Evolutionary conservation across 1,140 invertebrate genomes (phyloP), one percentile per base, ranked within the genome.

Genomic region (Acromyrmex heyeri): DNA sequence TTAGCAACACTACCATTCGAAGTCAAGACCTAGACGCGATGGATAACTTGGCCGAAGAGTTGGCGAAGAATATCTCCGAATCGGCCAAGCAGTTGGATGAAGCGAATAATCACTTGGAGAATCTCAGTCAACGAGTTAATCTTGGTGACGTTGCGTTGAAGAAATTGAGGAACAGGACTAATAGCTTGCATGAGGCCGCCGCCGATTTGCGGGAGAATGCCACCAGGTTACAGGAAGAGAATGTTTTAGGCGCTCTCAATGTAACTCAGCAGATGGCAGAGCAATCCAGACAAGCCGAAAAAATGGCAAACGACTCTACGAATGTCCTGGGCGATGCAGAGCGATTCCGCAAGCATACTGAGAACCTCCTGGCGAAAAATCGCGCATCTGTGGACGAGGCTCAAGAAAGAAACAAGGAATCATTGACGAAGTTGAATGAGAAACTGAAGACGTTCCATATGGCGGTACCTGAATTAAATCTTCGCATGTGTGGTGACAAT

Each of bases 221-320:
- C 14, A 99, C 98, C 1, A 97, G 97, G 92, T 95, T 99, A 38
- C 98, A 99, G 94, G 99, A 99, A 95, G 98, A 97, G 5, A 99
- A 99, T 95, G 98, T 99, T 55, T 98, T 99, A 95, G 99, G 99
- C 64, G 99, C 99, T 2, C 95, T 99, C 62, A 99, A 98, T 93
- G 96, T 99, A 3, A 99, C 98, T 0, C 96, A 97, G 34, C 98
- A 96, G 96, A 98, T 97, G 95, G 97, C 96, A 92, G 96, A 96
- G 93, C 97, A 94, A 91, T 98, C 95, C 91, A 96, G 95, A 94
- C 96, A 94, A 96, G 98, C 90, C 95, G 98, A 94, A 95, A 97
- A 94, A 95, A 96, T 93, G 97, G 96, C 87, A 90, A 96, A 93
- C 4, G 95, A 94, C 94, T 75, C 96, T 93, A 93, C 95, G 90